A percentile compares a stretch with the other conserved stretches of the same genome.
Conservation (phyloP, 92 coral and sea anemone species). For the Desmophyllum pertusum region DNA sequence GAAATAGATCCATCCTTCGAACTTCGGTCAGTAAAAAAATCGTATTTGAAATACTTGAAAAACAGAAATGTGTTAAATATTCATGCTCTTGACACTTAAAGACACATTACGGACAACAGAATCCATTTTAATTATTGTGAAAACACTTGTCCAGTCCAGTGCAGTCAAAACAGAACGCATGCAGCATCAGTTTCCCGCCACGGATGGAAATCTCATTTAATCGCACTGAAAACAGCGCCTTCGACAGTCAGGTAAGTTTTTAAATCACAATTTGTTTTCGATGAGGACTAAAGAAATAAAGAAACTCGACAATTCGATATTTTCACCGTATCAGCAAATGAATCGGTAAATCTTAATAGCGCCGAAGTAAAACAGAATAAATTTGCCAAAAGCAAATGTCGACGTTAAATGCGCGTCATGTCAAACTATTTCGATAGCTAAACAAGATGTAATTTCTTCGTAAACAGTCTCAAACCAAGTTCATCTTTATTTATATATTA, state of each 20-base stretch:
- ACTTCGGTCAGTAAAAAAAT: not conserved
- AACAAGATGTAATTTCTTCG: constrained; percentile 11
- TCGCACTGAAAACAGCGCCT: not conserved
- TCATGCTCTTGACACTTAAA: constrained; percentile 34
- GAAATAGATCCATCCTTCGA: constrained; percentile 8
- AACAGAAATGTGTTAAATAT: constrained; percentile 25
- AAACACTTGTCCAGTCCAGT: constrained; percentile 8
- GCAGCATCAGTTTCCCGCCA: not conserved
- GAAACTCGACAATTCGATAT: not conserved
- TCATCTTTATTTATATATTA: constrained; percentile 12
- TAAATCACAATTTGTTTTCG: no score
- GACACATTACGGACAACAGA: constrained; percentile 12
- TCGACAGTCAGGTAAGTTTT: constrained; percentile 15
- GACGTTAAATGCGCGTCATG: not conserved
- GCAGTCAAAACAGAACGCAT: constrained; percentile 15
- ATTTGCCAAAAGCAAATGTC: not conserved
- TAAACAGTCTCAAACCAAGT: not conserved
- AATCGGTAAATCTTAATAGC: not conserved
- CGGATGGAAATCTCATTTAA: not conserved
- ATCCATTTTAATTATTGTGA: constrained; percentile 27
- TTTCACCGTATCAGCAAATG: not conserved
- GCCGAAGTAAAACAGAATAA: not conserved
- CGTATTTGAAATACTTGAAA: constrained; percentile 5
- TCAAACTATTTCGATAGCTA: not conserved
- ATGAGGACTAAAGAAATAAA: not conserved